Base-by-base conservation (phyloP, 1,140 invertebrate genomes). In the Cydia amplana region DNA sequence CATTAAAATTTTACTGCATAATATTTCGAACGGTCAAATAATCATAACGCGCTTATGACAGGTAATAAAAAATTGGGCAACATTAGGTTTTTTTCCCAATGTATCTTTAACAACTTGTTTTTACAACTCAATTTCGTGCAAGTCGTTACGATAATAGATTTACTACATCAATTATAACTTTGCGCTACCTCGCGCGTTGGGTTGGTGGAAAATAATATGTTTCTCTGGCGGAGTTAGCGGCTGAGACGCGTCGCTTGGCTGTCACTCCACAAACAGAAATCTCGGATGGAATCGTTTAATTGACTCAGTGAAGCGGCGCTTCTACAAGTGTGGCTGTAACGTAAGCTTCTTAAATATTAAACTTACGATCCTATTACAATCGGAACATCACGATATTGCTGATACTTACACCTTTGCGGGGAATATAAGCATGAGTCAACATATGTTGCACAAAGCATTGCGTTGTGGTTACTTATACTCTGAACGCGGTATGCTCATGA, bases 121-220 rank as follows among this genome's bases (percentile, higher is more conserved):
- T 67, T 67, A 67, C 64, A 67, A 67, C 64, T 67, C 64, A 67
- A 67, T 67, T 67, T 67, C 64, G 28, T 36, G 64, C 28, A 67
- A 67, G 64, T 67, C 28, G 64, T 67, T 67, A 67, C 64, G 64
- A 67, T 67, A 67, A 67, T 67, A 67, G 64, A 67, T 67, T 67
- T 67, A 67, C 64, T 67, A 67, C 28, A 32, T 67, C 64, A 67
- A 67, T 67, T 67, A 67, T 67, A 67, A 67, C 64, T 67, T 67
- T 67, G 28, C 64, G 64, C 25, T 55, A 55, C 51, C 51, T 55
- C 25, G 64, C 23, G 64, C 25, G 23, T 32, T 28, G 14, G 64
- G 25, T 36, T 32, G 23, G 9, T 67, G 64, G 64, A 67, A 67
- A 67, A 32, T 55, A 55, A 55, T 36, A 36, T 67, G 64, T 67